Evolutionary conservation across 2,888 invertebrate genomes (phyloP), one percentile per base, ranked within the genome.

Genomic region (Diaprepes abbreviatus): DNA sequence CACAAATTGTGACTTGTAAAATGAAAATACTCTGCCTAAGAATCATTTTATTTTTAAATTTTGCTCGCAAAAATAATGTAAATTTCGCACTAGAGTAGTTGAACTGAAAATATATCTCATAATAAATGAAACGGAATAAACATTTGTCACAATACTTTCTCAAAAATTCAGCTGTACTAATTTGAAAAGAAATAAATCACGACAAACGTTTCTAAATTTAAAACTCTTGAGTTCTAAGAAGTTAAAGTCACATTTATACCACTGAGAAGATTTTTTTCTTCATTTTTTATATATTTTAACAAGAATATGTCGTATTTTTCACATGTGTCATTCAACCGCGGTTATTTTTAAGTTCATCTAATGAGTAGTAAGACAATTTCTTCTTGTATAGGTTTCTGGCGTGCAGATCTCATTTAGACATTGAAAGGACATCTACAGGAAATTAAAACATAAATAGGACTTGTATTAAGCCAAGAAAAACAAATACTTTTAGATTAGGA

Each of bases 311-410:
- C 33, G 52, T 40, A 54, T 50, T 60, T 67, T 67, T 65, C 45
- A 52, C 45, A 67, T 36, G 65, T 57, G 57, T 68, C 68, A 68
- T 68, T 68, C 68, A 68, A 68, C 68, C 55, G 60, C 14, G 62
- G 55, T 36, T 68, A 68, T 68, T 68, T 68, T 68, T 50, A 50
- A 38, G 54, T 43, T 24, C 31, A 55, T 62, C 55, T 68, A 68
- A 68, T 63, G 45, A 62, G 63, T 35, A 45, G 48, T 33, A 9
- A 24, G 45, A 45, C 35, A 50, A 33, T 68, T 62, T 58, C 57
- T 68, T 45, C 55, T 68, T 57, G 24, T 57, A 55, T 19, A 43
- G 24, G 57, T 48, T 38, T 55, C 36, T 28, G 55, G 17, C 57
- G 62, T 62, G 62, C 62, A 62, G 59, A 67, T 60, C 66, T 62